Evolutionary conservation across 1,140 invertebrate species (phyloP).

Genomic region (Zaprionus gabonicus): DNA sequence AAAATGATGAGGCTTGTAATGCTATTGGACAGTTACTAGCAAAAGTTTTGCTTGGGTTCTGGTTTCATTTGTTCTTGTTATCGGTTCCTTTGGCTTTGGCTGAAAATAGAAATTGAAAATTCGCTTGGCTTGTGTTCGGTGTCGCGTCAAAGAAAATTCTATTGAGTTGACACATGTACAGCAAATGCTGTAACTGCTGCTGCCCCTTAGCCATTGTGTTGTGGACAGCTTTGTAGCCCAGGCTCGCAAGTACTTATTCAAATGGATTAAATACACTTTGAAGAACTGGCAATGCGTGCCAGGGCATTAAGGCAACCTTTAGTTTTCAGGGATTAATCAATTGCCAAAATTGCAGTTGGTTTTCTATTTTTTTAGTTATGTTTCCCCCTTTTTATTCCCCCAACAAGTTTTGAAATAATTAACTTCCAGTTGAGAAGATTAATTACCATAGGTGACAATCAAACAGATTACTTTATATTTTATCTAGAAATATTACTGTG

Average conservation of each 20-base stretch:
- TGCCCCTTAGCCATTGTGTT: neutral
- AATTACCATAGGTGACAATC: neutral
- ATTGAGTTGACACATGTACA: neutral
- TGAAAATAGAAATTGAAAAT: constrained; percentile 3
- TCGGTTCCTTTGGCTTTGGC: neutral
- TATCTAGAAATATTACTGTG: neutral
- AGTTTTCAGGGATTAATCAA: neutral
- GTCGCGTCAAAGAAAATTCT: neutral
- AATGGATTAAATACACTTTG: neutral
- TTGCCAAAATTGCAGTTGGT: neutral
- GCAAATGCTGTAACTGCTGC: neutral
- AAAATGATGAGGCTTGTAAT: constrained; percentile 2
- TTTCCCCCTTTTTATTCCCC: neutral
- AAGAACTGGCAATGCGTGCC: neutral
- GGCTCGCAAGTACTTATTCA: neutral
- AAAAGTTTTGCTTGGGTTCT: neutral
- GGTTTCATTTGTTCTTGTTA: neutral
- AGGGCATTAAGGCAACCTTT: neutral
- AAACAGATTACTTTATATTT: neutral
- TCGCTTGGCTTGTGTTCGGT: neutral
- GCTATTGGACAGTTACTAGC: neutral
- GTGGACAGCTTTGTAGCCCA: neutral
- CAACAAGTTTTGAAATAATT: neutral
- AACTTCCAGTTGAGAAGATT: neutral
- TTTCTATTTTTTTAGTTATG: neutral